These are phyloP conservation scores for Polymixis lichenea DNA, from an alignment of 2,888 invertebrate species.

Conservation along the genomic window DNA sequence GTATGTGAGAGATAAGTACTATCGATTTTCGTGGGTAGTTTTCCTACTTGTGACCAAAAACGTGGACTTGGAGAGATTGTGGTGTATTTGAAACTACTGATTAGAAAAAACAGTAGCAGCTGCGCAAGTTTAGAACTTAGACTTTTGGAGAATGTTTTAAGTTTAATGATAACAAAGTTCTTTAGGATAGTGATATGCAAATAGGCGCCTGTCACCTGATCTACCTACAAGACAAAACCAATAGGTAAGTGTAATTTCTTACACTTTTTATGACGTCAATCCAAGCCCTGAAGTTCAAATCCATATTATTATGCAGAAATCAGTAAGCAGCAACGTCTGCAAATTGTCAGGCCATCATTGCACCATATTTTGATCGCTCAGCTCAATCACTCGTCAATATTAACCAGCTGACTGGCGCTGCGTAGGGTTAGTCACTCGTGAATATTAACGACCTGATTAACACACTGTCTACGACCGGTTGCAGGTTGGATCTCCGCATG, in stretches of 20 bases:
- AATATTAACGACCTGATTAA: slow-evolving; percentile 31
- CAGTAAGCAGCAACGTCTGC: background rate
- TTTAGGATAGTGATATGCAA: no score
- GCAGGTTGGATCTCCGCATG: no score
- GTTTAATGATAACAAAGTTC: background rate
- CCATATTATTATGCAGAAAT: background rate
- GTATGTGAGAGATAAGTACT: slow-evolving; percentile 61
- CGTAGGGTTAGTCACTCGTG: slow-evolving; percentile 19
- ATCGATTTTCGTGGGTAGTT: slow-evolving; percentile 55
- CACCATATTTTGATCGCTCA: slow-evolving; percentile 27
- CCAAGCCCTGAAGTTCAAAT: background rate
- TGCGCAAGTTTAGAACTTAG: background rate
- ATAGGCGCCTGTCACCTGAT: background rate
- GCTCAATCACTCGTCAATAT: slow-evolving; percentile 19
- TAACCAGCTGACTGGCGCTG: slow-evolving; percentile 11
- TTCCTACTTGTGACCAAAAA: slow-evolving; percentile 41
- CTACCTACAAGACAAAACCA: no score
- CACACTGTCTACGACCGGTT: background rate
- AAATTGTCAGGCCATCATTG: slow-evolving; percentile 1
- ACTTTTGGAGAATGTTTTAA: background rate
- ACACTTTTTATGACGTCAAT: background rate
- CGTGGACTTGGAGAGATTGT: background rate
- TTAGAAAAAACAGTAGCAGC: background rate
- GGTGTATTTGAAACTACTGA: background rate
- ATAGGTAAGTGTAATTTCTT: background rate